Evolutionary conservation across 1,140 invertebrate species (phyloP).

Genomic region (Argopecten irradians): DNA sequence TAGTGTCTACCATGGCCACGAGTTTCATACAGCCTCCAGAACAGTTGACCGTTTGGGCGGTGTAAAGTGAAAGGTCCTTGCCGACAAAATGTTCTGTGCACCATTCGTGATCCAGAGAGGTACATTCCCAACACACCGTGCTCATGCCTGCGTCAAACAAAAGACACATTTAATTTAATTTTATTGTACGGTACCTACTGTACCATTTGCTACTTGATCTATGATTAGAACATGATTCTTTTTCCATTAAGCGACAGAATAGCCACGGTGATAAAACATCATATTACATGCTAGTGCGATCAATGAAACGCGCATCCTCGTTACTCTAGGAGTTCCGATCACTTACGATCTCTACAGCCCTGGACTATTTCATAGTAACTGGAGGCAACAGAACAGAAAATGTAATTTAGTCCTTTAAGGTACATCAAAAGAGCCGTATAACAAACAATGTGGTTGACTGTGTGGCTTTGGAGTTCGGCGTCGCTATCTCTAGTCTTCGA

Average conservation of each 20-base stretch:
- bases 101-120: constrained; percentile 21
- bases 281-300: not conserved
- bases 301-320: not conserved
- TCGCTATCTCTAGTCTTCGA: too few species aligned
- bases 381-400: too few species aligned
- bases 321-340: too few species aligned
- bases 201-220: not conserved
- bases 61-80: constrained; percentile 12
- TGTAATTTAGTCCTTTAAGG: too few species aligned
- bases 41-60: constrained; percentile 8
- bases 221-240: not conserved
- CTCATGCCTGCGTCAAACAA: not conserved
- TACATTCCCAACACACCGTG: constrained; percentile 23
- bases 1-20: not conserved
- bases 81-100: constrained; percentile 31
- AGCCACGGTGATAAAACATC: not conserved
- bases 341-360: too few species aligned
- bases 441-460: not conserved
- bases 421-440: too few species aligned
- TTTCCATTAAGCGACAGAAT: not conserved
- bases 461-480: too few species aligned
- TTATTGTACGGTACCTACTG: not conserved
- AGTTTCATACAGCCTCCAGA: constrained; percentile 38
- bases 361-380: too few species aligned
- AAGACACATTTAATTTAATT: not conserved